Percentiles rank a stretch among this genome's conserved stretches.
Conservation (phyloP, 2,113 vertebrate genomes). For the Malurus melanocephalus region DNA sequence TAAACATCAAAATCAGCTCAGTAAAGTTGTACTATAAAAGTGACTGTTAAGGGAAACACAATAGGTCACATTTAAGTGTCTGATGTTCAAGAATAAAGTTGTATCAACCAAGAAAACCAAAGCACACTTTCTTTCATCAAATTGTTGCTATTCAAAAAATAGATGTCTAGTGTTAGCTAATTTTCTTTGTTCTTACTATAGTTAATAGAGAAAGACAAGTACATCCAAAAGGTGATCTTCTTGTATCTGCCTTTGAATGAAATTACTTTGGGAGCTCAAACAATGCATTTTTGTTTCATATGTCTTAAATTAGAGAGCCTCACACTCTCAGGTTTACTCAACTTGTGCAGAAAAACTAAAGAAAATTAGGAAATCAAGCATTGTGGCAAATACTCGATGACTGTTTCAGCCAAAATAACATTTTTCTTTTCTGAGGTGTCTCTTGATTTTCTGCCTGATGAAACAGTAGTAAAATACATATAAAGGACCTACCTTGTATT, state of each 20-base stretch:
- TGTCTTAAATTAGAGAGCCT: not conserved
- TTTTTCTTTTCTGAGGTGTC: not conserved
- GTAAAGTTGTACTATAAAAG: not conserved
- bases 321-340: not conserved
- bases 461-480: not conserved
- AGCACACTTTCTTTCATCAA: not conserved
- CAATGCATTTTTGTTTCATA: not conserved
- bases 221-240: not conserved
- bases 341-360: not conserved
- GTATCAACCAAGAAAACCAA: not conserved
- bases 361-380: not conserved
- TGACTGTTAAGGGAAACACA: not conserved
- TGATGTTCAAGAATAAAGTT: not conserved
- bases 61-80: not conserved
- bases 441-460: not conserved
- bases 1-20: not conserved
- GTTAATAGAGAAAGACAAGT: not conserved
- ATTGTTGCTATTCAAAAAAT: not conserved
- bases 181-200: not conserved
- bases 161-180: not conserved
- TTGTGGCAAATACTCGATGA: not conserved
- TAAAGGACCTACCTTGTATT: not conserved
- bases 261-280: not conserved
- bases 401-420: not conserved
- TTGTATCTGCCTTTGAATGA: not conserved